These are phyloP conservation scores for Lethrus apterus DNA, from an alignment of 1,140 invertebrate species.

Conservation along the genomic window DNA sequence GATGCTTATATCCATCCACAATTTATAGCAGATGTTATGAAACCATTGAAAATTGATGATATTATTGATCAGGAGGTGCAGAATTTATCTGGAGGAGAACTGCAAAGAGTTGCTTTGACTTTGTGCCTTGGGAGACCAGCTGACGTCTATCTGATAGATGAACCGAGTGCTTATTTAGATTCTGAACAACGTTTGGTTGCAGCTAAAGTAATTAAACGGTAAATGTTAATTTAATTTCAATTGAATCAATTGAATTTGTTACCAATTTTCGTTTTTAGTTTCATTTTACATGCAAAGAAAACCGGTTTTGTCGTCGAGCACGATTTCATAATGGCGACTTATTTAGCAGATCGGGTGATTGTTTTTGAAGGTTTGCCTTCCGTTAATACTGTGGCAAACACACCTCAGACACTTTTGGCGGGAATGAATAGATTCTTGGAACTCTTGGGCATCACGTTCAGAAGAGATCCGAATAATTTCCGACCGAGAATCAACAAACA, in stretches of 20 bases:
- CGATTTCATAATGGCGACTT: conserved; percentile 99
- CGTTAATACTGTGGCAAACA: conserved; percentile 77
- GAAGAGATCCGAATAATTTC: conserved; percentile 98
- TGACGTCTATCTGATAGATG: conserved; percentile 98
- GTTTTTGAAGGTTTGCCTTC: conserved; percentile 96
- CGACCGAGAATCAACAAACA: conserved; percentile 96
- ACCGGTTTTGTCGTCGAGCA: conserved; percentile 99
- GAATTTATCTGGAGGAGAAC: conserved; percentile 97
- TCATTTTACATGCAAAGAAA: conserved; percentile 98
- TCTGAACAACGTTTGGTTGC: conserved; percentile 99
- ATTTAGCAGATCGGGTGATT: conserved; percentile 96
- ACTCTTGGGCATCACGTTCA: conserved; percentile 95
- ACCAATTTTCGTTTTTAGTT: conserved; percentile 53
- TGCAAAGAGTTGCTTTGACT: conserved; percentile 93
- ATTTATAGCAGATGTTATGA: conserved; percentile 99
- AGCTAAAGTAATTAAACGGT: conserved; percentile 98
- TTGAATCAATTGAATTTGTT: not conserved
- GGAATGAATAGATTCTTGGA: conserved; percentile 99
- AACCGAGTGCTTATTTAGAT: conserved; percentile 98
- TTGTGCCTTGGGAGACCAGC: conserved; percentile 97
- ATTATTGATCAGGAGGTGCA: conserved; percentile 99
- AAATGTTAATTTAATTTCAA: conserved; percentile 18
- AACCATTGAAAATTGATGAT: conserved; percentile 95
- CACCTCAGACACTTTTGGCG: conserved; percentile 87
- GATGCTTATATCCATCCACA: conserved; percentile 96